Conservation (phyloP, 30 jellyfish, hydroid and myxozoan species). For the Hydra vulgaris region DNA sequence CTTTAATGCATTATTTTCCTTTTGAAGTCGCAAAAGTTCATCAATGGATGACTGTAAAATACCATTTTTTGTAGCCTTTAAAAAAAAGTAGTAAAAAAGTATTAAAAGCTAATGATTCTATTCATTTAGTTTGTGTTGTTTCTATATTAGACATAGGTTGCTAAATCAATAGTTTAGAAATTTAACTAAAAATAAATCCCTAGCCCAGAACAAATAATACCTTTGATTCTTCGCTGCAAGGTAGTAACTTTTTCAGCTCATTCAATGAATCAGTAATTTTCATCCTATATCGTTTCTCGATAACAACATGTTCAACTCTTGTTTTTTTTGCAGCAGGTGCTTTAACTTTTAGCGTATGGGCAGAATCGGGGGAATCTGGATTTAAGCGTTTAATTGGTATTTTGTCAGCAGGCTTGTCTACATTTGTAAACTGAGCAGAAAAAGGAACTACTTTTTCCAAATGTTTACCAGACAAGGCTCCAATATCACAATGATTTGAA, state of each 20-base stretch:
- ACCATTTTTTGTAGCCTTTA: conserved; percentile 29
- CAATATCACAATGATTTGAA: background rate
- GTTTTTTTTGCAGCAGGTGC: conserved; percentile 14
- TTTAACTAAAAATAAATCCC: background rate
- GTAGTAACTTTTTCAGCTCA: conserved; percentile 25
- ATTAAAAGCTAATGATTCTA: no score
- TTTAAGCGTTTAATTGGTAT: conserved; percentile 19
- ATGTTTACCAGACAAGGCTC: background rate
- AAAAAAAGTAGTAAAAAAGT: background rate
- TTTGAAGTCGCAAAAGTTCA: conserved; percentile 5
- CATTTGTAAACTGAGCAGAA: background rate
- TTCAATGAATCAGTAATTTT: conserved; percentile 39
- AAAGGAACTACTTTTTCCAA: background rate
- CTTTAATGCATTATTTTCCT: conserved; percentile 10
- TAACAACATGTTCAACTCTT: conserved; percentile 31
- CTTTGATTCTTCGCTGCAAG: conserved; percentile 23
- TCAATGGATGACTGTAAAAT: conserved; percentile 33
- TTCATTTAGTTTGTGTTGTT: no score
- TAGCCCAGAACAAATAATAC: background rate
- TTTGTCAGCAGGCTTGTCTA: background rate
- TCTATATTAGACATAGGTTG: no score
- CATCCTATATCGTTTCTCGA: conserved; percentile 34
- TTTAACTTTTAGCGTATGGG: background rate
- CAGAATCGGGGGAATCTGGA: background rate
- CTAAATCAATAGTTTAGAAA: no score